phyloP scores from a whole-genome alignment of 2,113 vertebrate genomes.

The Myiopsitta monachus region DNA sequence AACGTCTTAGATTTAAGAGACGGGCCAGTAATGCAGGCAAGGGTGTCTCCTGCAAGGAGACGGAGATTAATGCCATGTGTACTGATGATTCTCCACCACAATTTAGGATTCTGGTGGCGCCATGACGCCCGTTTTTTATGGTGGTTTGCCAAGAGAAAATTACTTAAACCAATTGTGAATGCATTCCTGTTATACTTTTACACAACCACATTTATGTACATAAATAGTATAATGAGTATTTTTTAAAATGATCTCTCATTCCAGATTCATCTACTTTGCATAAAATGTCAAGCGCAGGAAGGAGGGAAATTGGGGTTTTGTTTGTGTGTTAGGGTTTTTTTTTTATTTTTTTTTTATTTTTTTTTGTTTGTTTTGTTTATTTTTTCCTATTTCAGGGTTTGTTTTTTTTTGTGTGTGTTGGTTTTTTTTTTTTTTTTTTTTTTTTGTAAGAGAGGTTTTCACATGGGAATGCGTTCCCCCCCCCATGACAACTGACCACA shows the following conservation, averaged over 20 bases:
- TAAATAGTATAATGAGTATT: slow-evolving; percentile 82
- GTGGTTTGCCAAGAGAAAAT: slow-evolving; percentile 88
- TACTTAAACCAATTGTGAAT: slow-evolving; percentile 89
- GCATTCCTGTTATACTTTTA: slow-evolving; percentile 81
- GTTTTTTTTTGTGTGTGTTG: accelerated
- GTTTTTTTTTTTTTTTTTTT: accelerated
- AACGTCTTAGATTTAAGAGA: slow-evolving; percentile 79
- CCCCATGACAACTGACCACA: slow-evolving; percentile 78
- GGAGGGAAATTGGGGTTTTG: slow-evolving; percentile 7
- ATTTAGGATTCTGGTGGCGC: slow-evolving; percentile 92
- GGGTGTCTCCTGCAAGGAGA: slow-evolving; percentile 84
- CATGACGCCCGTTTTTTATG: slow-evolving; percentile 88
- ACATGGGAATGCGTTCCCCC: slow-evolving; percentile 55
- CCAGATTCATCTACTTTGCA: slow-evolving; percentile 78
- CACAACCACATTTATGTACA: slow-evolving; percentile 77
- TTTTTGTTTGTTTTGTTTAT: no score
- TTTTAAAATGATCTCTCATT: slow-evolving; percentile 76
- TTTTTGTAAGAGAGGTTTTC: slow-evolving; percentile 58
- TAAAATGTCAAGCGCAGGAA: slow-evolving; percentile 64
- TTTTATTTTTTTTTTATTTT: no score
- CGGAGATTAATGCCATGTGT: slow-evolving; percentile 96
- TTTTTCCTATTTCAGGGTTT: neutral
- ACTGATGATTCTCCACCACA: slow-evolving; percentile 86
- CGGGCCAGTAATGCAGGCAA: slow-evolving; percentile 83
- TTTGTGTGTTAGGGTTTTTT: neutral